A percentile compares a stretch with the other conserved stretches of the same genome.
Evolutionary conservation across 2,888 invertebrate species (phyloP).

Genomic region (Sycophila texana): DNA sequence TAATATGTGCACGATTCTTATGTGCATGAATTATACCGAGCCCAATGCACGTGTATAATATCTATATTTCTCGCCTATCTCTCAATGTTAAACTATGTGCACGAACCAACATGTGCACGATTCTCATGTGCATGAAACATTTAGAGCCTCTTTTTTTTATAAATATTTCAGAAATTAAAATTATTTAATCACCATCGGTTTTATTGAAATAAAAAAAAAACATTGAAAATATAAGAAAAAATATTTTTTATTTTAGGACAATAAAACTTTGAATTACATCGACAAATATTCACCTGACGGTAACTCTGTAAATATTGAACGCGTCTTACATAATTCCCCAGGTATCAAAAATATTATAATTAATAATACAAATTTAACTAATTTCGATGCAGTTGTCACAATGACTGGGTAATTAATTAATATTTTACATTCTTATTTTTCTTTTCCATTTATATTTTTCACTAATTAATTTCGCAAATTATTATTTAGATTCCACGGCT

Average conservation of each 20-base stretch:
- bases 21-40: too few relatives aligned
- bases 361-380: slow-evolving; percentile 16
- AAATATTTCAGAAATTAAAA: not conserved
- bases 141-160: too few relatives aligned
- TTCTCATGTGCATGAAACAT: too few relatives aligned
- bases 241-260: not conserved
- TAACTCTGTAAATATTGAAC: not conserved
- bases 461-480: not conserved
- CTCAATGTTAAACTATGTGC: too few relatives aligned
- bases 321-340: not conserved
- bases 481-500: slow-evolving; percentile 17
- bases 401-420: slow-evolving; percentile 18
- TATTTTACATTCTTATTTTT: not conserved
- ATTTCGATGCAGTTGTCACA: slow-evolving; percentile 21
- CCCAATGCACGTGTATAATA: too few relatives aligned
- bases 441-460: not conserved
- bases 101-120: too few relatives aligned
- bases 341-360: slow-evolving; percentile 1
- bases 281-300: slow-evolving; percentile 23
- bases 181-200: too few relatives aligned
- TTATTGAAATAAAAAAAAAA: too few relatives aligned
- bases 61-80: too few relatives aligned
- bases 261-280: slow-evolving; percentile 23
- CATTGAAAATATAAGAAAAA: not conserved
- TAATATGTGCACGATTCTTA: too few relatives aligned